Conservation (phyloP, 2,797 vertebrate genomes). For the Lophius americanus region DNA sequence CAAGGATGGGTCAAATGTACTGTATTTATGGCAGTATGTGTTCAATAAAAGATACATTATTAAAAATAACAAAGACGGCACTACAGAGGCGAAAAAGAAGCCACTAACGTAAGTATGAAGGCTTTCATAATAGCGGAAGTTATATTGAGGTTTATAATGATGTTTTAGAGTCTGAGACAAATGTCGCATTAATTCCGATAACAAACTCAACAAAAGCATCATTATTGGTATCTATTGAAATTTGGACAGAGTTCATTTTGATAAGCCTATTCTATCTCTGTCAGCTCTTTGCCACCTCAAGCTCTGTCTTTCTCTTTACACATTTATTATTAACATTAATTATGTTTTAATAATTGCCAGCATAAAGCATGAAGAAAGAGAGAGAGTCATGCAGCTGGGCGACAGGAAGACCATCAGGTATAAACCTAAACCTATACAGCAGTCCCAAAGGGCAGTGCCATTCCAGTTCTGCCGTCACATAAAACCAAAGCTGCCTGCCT, state of each 20-base stretch:
- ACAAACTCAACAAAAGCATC: no score
- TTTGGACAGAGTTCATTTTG: background rate
- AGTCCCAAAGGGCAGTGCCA: constrained; percentile 30
- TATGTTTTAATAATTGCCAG: background rate
- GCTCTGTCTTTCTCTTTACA: no score
- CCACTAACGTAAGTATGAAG: no score
- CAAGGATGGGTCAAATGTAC: no score
- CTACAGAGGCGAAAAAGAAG: no score
- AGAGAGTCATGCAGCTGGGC: background rate
- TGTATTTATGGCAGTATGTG: no score
- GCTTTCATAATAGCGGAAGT: no score
- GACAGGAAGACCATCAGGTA: constrained; percentile 18
- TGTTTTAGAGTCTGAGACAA: no score
- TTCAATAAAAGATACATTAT: no score
- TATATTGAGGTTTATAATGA: no score
- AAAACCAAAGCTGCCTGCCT: constrained; percentile 37
- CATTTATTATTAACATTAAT: background rate
- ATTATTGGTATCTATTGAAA: background rate
- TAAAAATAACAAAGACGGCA: no score
- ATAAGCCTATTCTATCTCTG: background rate
- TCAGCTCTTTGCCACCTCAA: background rate
- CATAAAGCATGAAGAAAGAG: constrained; percentile 1
- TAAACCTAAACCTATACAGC: background rate
- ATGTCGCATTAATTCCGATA: no score
- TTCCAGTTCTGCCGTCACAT: constrained; percentile 39